These are phyloP conservation scores for Macrosoma leucophasiata DNA, from an alignment of 2,888 invertebrate species.

Conservation along the genomic window DNA sequence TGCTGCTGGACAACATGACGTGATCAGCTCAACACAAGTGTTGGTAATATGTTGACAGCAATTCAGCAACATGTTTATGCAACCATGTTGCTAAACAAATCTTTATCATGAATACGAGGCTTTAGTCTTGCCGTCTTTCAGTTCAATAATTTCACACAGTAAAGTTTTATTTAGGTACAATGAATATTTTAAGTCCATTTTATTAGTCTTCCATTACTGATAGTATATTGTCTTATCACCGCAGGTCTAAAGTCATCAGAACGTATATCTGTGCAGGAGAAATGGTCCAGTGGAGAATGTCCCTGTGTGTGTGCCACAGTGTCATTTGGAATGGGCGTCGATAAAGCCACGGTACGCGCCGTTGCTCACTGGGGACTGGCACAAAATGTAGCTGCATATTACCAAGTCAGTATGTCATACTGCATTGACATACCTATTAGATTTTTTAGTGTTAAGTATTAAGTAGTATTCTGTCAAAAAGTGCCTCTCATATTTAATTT, in stretches of 20 bases:
- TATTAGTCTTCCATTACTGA: not conserved
- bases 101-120: too few species aligned
- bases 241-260: slow-evolving; percentile 82
- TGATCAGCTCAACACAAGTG: too few species aligned
- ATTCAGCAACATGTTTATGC: too few species aligned
- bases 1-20: too few species aligned
- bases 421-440: not conserved
- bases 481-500: not conserved
- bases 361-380: slow-evolving; percentile 98
- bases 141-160: too few species aligned
- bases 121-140: too few species aligned
- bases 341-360: slow-evolving; percentile 95
- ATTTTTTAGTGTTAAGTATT: not conserved
- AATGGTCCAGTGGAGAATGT: slow-evolving; percentile 93
- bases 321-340: slow-evolving; percentile 99
- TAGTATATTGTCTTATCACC: too few species aligned
- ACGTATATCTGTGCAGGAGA: slow-evolving; percentile 87
- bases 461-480: not conserved
- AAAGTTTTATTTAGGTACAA: too few species aligned
- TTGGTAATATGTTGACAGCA: too few species aligned
- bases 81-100: too few species aligned
- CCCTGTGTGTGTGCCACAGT: slow-evolving; percentile 97
- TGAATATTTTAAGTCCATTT: not conserved
- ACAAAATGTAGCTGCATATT: slow-evolving; percentile 96
- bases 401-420: slow-evolving; percentile 74